Base-by-base conservation (phyloP, 1,140 invertebrate species). In the Caenorhabditis brenneri region DNA sequence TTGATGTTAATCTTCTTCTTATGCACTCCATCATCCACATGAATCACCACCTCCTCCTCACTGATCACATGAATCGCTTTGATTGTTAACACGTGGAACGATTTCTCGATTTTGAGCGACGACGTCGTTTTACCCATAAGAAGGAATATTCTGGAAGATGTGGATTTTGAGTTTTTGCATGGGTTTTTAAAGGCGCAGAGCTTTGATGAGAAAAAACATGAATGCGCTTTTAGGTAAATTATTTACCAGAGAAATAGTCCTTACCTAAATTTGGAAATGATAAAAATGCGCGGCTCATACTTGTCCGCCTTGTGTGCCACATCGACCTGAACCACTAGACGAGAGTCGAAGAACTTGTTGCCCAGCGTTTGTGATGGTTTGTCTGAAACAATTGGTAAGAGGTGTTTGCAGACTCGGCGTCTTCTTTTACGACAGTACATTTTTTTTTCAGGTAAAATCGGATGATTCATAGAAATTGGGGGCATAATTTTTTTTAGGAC, bases 181-280 rank as follows among this genome's bases (percentile, higher is more conserved):
- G n/a, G n/a, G n/a, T n/a, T n/a, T n/a, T n/a, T n/a, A n/a, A n/a
- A n/a, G n/a, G n/a, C n/a, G n/a, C n/a, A n/a, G n/a, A n/a, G n/a
- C n/a, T n/a, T n/a, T n/a, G n/a, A n/a, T n/a, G n/a, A n/a, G n/a
- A n/a, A n/a, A n/a, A n/a, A 51, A 51, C 49, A 15, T 51, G 6
- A 6, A n/a, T 16, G 16, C 10, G 16, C 16, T 51, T n/a, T 51
- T 51, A 69, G 0, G 90, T 86, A 74, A 91, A 90, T 82, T 90
- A 69, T 90, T 88, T 19, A 90, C 89, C 33, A 91, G 90, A 7
- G n/a, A n/a, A n/a, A n/a, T n/a, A n/a, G n/a, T n/a, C n/a, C n/a
- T n/a, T 55, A 78, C 2, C 89, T 86, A 65, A 91, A 90, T 83
- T 90, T 90, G 19, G 88, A 88, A 29, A 90, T 89, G 10, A 87